Conservation (phyloP, 2,113 vertebrate species). For the Pleuronectes platessa region DNA sequence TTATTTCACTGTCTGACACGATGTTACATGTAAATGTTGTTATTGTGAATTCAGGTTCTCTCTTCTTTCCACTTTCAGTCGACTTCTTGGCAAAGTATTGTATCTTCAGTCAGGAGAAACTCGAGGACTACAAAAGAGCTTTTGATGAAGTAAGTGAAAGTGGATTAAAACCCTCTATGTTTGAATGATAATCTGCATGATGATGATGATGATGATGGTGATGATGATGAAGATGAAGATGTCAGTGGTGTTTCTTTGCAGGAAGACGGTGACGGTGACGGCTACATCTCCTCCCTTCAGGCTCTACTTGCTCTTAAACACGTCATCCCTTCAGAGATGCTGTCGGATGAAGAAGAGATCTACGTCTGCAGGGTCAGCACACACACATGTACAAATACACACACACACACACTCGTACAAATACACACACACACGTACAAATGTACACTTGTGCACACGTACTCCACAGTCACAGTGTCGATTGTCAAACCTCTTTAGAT, state of each 20-base stretch:
- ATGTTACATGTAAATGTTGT: too few relatives aligned
- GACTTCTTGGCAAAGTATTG: constrained; percentile 95
- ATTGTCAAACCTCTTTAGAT: constrained; percentile 78
- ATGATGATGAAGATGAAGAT: constrained; percentile 8
- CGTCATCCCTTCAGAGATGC: constrained; percentile 75
- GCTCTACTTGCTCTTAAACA: constrained; percentile 80
- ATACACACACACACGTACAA: background rate
- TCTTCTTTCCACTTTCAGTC: constrained; percentile 79
- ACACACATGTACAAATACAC: background rate
- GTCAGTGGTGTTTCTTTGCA: constrained; percentile 43
- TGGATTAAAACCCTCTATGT: constrained; percentile 54
- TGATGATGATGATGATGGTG: constrained; percentile 3
- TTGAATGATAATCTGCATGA: background rate
- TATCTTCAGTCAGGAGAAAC: constrained; percentile 92
- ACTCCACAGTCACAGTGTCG: constrained; percentile 2
- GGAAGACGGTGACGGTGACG: constrained; percentile 80
- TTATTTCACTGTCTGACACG: background rate
- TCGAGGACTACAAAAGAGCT: constrained; percentile 90
- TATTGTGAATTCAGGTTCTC: too few relatives aligned
- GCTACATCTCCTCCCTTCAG: constrained; percentile 81
- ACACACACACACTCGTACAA: background rate
- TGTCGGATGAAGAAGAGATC: constrained; percentile 84
- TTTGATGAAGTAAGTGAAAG: constrained; percentile 94
- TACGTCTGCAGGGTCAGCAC: constrained; percentile 79
- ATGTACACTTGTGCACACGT: background rate